Conservation (phyloP, 64 coral and sea anemone genomes). For the Montipora sp. region DNA sequence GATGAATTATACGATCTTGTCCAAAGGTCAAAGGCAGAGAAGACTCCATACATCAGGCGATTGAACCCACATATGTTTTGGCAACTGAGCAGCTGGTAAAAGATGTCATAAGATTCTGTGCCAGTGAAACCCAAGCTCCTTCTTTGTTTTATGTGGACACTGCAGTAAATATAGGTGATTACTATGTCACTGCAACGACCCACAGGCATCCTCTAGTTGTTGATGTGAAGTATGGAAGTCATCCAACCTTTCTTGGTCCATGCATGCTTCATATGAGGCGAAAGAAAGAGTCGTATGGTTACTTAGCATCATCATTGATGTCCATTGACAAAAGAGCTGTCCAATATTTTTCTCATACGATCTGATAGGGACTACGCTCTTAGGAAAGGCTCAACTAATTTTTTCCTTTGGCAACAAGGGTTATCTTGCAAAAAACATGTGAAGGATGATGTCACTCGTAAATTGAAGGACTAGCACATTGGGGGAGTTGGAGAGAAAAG, state of each 20-base stretch:
- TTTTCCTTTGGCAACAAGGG: neutral
- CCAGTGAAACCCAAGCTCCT: neutral
- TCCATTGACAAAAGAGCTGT: conserved; percentile 32
- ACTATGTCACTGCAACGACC: conserved; percentile 65
- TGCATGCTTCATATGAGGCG: conserved; percentile 50
- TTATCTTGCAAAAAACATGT: conserved; percentile 38
- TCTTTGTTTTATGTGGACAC: conserved; percentile 58
- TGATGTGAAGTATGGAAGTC: conserved; percentile 28
- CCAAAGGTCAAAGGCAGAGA: neutral
- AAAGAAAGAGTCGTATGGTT: conserved; percentile 39
- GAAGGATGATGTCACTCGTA: conserved; percentile 17
- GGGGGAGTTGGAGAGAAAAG: neutral
- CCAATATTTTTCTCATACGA: conserved; percentile 23
- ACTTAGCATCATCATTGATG: conserved; percentile 43
- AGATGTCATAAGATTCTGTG: conserved; percentile 60
- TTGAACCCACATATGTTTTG: conserved; percentile 7
- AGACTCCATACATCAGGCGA: neutral
- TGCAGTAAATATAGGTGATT: conserved; percentile 62
- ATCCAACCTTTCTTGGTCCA: conserved; percentile 57
- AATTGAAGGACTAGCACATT: neutral
- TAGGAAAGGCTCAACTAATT: conserved; percentile 13
- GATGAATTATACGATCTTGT: conserved; percentile 17
- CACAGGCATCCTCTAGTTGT: conserved; percentile 57
- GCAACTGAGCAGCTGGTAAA: conserved; percentile 31
- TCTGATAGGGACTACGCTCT: conserved; percentile 55